These are phyloP conservation scores for Hermaeophaga mercurialis DNA, from an alignment of 2,888 invertebrate species.

Conservation along the genomic window DNA sequence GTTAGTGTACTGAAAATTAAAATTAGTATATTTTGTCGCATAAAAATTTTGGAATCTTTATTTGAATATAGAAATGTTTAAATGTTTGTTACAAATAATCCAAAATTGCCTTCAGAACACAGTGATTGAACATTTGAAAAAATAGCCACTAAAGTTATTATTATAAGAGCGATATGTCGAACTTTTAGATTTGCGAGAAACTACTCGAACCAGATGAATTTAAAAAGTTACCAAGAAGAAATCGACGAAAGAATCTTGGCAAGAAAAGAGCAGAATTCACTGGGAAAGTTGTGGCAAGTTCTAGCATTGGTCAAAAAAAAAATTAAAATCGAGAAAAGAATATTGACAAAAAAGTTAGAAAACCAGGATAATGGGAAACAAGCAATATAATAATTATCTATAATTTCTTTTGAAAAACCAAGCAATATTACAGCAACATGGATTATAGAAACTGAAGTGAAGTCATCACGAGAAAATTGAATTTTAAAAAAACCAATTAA, in stretches of 20 bases:
- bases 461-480: constrained; percentile 1
- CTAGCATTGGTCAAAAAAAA: neutral
- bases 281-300: too few species aligned
- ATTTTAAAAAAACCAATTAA: neutral
- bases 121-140: too few species aligned
- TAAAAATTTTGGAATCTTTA: too few species aligned
- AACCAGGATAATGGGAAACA: neutral
- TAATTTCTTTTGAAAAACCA: neutral
- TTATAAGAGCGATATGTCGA: constrained; percentile 4
- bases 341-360: constrained; percentile 7
- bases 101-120: too few species aligned
- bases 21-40: too few species aligned
- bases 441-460: constrained; percentile 5
- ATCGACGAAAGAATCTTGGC: neutral
- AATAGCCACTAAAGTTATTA: too few species aligned
- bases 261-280: neutral
- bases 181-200: constrained; percentile 1
- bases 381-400: neutral
- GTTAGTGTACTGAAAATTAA: too few species aligned
- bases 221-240: neutral
- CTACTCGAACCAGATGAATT: neutral
- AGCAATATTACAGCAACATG: neutral
- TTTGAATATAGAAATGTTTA: too few species aligned
- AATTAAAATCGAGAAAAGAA: neutral
- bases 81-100: too few species aligned